Evolutionary conservation across 1,140 invertebrate species (phyloP), one percentile per base, ranked within the genome.

Genomic region (Achroia grisella): DNA sequence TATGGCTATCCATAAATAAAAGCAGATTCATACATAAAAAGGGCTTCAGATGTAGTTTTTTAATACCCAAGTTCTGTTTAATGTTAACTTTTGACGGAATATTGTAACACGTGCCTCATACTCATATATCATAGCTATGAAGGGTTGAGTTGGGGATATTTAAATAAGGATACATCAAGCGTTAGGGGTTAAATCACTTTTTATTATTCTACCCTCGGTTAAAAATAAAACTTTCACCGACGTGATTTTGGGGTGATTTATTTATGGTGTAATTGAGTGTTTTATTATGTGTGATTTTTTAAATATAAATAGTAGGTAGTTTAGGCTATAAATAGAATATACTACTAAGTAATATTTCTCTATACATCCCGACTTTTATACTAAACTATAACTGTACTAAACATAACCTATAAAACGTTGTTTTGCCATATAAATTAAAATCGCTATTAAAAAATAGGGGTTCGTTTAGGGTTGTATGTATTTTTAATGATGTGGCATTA

Each of bases 191-290:
- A 23, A 23, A 23, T 23, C 54, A 63, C 56, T 74, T 79, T 77
- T 76, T 76, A 72, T 69, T 72, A 59, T 60, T 59, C 17, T 23
- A 23, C 2, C 17, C 59, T 56, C 44, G 35, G 44, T 46, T 55
- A 46, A 44, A 66, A 75, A 75, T 75, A 71, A 66, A 61, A 56
- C 66, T 71, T 66, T 74, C 71, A 74, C 64, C 69, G 48, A 57
- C 47, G 17, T 34, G 39, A 43, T 62, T 67, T 48, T 47, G 15
- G 50, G 42, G 55, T 69, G 62, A 73, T 73, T 73, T 71, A 73
- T 77, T 70, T 64, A 50, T 39, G 46, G 46, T 47, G 39, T 15
- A 48, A 43, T 35, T 39, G 52, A 52, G 44, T 42, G 12, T 50
- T 56, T 61, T 59, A 23, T 23, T 23, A 23, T 23, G 48, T 60